Evolutionary conservation across 37 sponge, comb jelly and placozoan species (phyloP), one percentile per base, ranked within the genome.

Genomic region (Agelas oroides): DNA sequence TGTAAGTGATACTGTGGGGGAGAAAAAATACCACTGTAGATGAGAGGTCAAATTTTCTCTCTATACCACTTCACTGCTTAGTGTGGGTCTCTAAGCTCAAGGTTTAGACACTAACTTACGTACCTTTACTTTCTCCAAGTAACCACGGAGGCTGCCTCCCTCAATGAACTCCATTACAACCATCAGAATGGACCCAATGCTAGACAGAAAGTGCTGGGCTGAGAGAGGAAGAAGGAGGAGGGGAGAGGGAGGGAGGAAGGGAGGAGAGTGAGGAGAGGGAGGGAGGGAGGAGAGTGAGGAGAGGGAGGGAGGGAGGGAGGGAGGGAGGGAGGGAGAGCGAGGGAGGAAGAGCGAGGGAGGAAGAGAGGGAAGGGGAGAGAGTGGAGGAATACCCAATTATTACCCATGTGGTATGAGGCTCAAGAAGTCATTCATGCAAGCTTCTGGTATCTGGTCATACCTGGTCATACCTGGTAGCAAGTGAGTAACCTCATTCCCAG

Each of bases 141-240:
- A 72, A 13, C 65, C 31, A 8, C 84, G 59, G 25, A 92, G 81
- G 66, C 85, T 79, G 6, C 92, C 92, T 6, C 75, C 76, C 0
- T 38, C 33, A n/a, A 92, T 80, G 65, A 74, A 92, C 88, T 92
- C 92, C 76, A 85, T 92, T 30, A 92, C 53, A 5, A 92, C 59
- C 81, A 92, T 76, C 30, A 60, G 73, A 15, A 79, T 35, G 6
- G 18, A 38, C 33, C 75, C 85, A 40, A 85, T 73, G 0, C 13
- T 38, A 37, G 18, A 13, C 16, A 89, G 36, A n/a, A 77, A 75
- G 67, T 88, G 88, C 1, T 65, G 73, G 19, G 76, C 88, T 82
- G 55, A 27, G 46, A 12, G 3, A 46, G 46, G 46, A 12, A 12
- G 3, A 46, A 8, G 46, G 46, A 46, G 64, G 65, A 31, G 35